Evolutionary conservation across 92 coral and sea anemone genomes (phyloP), one percentile per base, ranked within the genome.

Genomic region (Palythoa caribaeorum): DNA sequence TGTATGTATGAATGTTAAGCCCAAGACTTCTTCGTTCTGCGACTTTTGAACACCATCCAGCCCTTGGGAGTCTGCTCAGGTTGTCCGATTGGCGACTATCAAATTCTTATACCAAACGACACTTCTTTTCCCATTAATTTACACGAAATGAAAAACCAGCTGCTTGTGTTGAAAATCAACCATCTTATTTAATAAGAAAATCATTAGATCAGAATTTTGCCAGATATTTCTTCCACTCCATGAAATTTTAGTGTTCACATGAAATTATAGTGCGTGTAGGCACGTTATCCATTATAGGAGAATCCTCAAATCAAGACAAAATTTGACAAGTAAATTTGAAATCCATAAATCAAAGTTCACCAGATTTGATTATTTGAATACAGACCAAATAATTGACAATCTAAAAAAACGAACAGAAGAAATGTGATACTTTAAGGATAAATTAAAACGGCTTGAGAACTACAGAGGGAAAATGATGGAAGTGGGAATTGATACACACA

Each of bases 331-430:
- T 40, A 40, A 40, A 40, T 40, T 40, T 40, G 63, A 79, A 57
- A 1, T 20, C 65, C 54, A 39, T 65, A 54, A 55, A 78, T 90
- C 90, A 12, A 90, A 87, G 37, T 37, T 85, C 59, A 84, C 88
- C 38, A 81, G 88, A 60, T 89, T 84, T 86, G 94, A 89, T 66
- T 78, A 89, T 79, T 71, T 92, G 84, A 70, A 71, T 3, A 92
- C 89, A 75, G 48, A 89, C 3, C 87, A 86, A 39, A 85, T 92
- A 12, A 36, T 84, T 54, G 55, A 92, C 16, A 70, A 50, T 19
- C 77, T 73, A 5, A 92, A 92, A 85, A 70, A 87, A 50, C 69
- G 71, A 80, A 77, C 92, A 81, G 71, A 16, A 35, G 89, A 89
- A 86, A 59, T 92, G 79, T 83, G 85, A 47, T 28, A 47, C 44